Conservation (phyloP, 2,113 vertebrate species). For the Sturnira hondurensis region DNA sequence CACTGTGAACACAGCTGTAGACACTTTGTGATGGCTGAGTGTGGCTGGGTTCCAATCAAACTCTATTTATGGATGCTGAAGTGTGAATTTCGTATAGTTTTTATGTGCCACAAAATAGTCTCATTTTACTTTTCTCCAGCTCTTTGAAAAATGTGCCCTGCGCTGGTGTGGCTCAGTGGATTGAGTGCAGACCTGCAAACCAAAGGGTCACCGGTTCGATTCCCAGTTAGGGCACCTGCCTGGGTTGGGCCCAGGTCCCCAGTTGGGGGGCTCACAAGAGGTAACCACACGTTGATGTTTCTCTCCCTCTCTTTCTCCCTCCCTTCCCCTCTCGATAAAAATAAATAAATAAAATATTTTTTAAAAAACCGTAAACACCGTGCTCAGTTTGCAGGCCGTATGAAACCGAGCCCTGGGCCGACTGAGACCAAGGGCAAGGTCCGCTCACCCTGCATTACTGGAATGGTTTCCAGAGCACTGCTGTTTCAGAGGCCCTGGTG, state of each 20-base stretch:
- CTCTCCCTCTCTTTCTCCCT: too few species aligned
- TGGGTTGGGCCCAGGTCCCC: too few species aligned
- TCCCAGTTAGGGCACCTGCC: too few species aligned
- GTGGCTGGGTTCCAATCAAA: background rate
- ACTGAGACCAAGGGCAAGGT: accelerated
- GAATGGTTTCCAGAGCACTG: background rate
- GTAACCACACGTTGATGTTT: too few species aligned
- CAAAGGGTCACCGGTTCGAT: too few species aligned
- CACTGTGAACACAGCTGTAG: background rate
- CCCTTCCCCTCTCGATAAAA: too few species aligned
- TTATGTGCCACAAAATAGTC: background rate
- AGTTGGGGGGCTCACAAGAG: too few species aligned
- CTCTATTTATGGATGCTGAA: background rate
- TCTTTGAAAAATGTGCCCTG: background rate
- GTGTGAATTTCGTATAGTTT: background rate
- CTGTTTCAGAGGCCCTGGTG: accelerated
- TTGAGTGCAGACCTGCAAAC: too few species aligned
- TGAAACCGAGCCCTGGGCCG: accelerated
- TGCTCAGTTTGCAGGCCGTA: background rate
- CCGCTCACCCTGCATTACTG: accelerated
- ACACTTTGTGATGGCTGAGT: accelerated
- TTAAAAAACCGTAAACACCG: too few species aligned
- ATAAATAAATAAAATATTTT: too few species aligned
- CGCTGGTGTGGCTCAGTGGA: too few species aligned
- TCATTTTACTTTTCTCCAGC: background rate